Evolutionary conservation across 2,797 vertebrate species (phyloP), one percentile per base, ranked within the genome.

Genomic region (Pipistrellus kuhlii): DNA sequence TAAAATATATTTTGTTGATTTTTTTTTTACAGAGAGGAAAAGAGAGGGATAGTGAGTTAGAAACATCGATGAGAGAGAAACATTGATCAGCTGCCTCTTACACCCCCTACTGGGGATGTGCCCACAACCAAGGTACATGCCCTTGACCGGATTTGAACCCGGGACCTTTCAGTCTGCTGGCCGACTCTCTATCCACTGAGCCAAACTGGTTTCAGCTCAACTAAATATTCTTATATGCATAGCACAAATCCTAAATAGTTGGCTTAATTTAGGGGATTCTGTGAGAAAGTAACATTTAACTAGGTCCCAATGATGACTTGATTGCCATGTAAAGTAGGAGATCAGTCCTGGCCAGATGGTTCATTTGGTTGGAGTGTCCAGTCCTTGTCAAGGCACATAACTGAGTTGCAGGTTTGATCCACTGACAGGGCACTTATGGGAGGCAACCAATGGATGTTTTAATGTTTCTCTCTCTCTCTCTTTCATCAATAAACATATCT

Each of bases 191-290:
- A 41, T 41, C 38, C 38, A 41, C 38, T 41, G 38, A 41, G 38
- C 38, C 38, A 41, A 41, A 41, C 38, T 41, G 38, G 38, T 41
- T 41, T 41, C 38, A 3, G 38, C 38, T 94, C 68, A 94, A 51
- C 48, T 88, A 55, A 71, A 62, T 84, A 64, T 64, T 21, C 48
- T 73, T 82, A 48, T 88, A 44, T 75, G 10, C 57, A 12, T 90
- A 44, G n/a, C 51, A 35, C 46, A 85, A 82, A 82, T 85, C 38
- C n/a, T 93, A 92, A 85, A 64, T 90, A 57, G 48, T 38, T 92
- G 48, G 23, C 18, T 91, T 91, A 82, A 25, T 66, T 27, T 77
- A 82, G 57, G 8, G 68, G 4, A 46, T 93, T 93, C 59, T 62
- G 57, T 80, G 77, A 95, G 53, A 80, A 48, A 68, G 4, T 87